Conservation (phyloP, 1,140 invertebrate genomes). For the Kradibia gibbosae region DNA sequence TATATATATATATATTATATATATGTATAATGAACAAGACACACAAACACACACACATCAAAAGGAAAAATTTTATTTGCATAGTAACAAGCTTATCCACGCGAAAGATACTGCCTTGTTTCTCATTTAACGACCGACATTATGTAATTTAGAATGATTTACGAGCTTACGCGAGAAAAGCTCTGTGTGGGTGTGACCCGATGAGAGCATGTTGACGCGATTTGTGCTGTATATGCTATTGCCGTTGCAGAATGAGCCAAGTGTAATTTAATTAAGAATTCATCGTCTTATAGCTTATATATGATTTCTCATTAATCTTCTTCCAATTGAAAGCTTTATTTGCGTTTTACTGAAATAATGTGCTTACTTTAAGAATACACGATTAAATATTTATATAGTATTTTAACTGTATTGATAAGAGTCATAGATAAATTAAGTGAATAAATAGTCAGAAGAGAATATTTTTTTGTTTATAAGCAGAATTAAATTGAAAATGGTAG, state of each 20-base stretch:
- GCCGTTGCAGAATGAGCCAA: not conserved
- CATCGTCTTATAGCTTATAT: not conserved
- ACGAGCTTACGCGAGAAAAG: slow-evolving; percentile 15
- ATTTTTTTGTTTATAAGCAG: not conserved
- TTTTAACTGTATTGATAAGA: not conserved
- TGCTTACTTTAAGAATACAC: not conserved
- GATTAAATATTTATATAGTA: not conserved
- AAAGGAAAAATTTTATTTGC: slow-evolving; percentile 35
- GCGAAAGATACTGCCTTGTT: slow-evolving; percentile 29
- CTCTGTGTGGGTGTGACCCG: slow-evolving; percentile 11
- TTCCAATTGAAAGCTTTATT: not conserved
- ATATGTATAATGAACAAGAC: not conserved
- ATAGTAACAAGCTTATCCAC: slow-evolving; percentile 46
- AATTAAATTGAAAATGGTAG: not conserved
- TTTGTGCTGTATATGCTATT: not conserved
- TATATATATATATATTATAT: not conserved
- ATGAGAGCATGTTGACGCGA: slow-evolving; percentile 4
- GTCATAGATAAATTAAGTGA: not conserved
- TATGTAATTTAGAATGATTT: slow-evolving; percentile 44
- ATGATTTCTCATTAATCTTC: slow-evolving; percentile 20
- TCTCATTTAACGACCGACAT: slow-evolving; percentile 41
- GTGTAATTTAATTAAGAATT: slow-evolving; percentile 25
- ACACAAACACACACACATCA: not conserved
- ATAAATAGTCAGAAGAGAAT: not conserved
- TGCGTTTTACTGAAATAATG: not conserved